A percentile compares a stretch with the other conserved stretches of the same genome.
These are phyloP conservation scores for Chelonoidis abingdonii DNA, from an alignment of 2,113 vertebrate genomes.

Conservation along the genomic window DNA sequence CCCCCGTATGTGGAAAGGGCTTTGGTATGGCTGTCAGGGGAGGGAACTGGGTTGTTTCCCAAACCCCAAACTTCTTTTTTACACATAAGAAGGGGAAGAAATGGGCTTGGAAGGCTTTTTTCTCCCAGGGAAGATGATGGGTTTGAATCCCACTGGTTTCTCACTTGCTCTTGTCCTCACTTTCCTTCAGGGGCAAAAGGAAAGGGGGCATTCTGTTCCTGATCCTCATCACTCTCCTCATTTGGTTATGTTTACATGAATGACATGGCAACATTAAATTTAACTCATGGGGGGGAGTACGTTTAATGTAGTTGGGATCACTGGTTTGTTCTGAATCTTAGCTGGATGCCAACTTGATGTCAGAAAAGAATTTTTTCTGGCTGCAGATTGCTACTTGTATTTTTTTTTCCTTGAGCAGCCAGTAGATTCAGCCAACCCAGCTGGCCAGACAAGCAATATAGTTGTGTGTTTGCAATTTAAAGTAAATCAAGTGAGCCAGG, in stretches of 20 bases:
- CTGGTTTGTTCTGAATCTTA: background rate
- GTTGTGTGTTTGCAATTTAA: background rate
- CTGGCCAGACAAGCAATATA: background rate
- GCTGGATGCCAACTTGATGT: background rate
- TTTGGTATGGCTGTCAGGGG: background rate
- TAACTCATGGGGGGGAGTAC: background rate
- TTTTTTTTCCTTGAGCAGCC: background rate
- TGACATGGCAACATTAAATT: background rate
- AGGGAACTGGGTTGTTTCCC: background rate
- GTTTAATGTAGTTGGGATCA: background rate
- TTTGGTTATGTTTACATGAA: background rate
- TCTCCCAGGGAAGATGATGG: background rate
- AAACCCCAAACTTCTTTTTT: background rate
- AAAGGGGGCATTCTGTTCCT: rapidly evolving
- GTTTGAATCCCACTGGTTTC: background rate
- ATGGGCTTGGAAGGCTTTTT: background rate
- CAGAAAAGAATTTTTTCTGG: background rate
- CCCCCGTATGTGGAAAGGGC: background rate
- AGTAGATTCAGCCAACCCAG: background rate
- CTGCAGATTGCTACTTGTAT: background rate
- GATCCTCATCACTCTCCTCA: background rate
- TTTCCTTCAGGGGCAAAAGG: background rate
- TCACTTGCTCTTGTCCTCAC: background rate
- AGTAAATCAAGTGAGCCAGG: background rate
- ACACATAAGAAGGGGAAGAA: background rate